Base-by-base conservation (phyloP, 64 coral and sea anemone genomes). In the Pocillopora verrucosa region DNA sequence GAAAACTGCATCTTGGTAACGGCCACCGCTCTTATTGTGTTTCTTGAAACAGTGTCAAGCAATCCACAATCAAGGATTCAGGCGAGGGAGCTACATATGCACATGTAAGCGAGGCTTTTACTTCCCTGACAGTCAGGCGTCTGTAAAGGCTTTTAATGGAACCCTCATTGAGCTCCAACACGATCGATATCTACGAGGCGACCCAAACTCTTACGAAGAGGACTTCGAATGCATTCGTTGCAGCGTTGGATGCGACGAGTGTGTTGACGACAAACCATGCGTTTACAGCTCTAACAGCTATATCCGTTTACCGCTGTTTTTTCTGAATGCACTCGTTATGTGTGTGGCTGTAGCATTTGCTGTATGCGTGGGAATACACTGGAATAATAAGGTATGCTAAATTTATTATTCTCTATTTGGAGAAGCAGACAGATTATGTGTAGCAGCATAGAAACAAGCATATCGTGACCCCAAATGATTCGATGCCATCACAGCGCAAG, bases 11-110 rank as follows among this genome's bases (percentile, higher is more conserved):
- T 51, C 41, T 51, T 51, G 41, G 41, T 7, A 51, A 51, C 41
- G 41, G 41, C 41, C 41, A 4, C 41, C 41, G 7, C 41, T 51
- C 41, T 11, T 78, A 41, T 79, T 13, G 88, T 61, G 12, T 88
- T 60, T 77, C 51, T 36, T 59, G 41, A 57, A 26, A 16, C 77
- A 98, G 93, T 98, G 96, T 80, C 88, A 88, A 12, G 58, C 75
- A 11, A 83, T 95, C 76, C 72, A 51, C 67, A n/a, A 90, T 16
- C 72, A 92, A 67, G 91, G 93, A 11, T 98, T 98, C 64, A 98
- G 81, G 60, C 60, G 89, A 16, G 96, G 93, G 14, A 94, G 93
- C 87, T 98, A 98, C 82, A 36, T 34, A n/a, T 98, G 96, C 76
- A 89, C 73, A n/a, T 98, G 96, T 20, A 88, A 79, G 20, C 63